Base-by-base conservation (phyloP, 2,888 invertebrate genomes). In the Rhagium mordax region DNA sequence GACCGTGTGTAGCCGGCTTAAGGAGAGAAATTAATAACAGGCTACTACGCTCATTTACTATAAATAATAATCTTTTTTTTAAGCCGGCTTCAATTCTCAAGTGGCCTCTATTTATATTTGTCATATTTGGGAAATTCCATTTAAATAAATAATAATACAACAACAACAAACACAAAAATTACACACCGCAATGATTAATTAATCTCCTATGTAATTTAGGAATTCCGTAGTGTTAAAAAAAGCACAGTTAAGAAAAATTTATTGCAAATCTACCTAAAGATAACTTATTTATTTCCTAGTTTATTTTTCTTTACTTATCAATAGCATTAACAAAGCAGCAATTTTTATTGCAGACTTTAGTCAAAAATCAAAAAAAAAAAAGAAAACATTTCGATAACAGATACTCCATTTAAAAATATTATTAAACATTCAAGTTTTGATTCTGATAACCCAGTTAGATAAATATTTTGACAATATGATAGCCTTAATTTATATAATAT, bases 401-500 rank as follows among this genome's bases (percentile, higher is more conserved):
- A 24, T 10, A n/a, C n/a, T 3, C n/a, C 1, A 6, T 24, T n/a
- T 41, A n/a, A 33, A n/a, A n/a, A n/a, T n/a, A 41, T 4, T 41
- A 41, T 41, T n/a, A 41, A 41, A n/a, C 41, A 51, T 10, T 18
- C 51, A 10, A n/a, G 51, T 18, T 18, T 6, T 20, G 8, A 16
- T 20, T 51, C 20, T 2, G 59, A 60, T 60, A 60, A 60, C 59
- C 59, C 29, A 60, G 16, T 41, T 60, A 60, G 59, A 60, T 60
- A 18, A 33, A 13, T 2, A 60, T 59, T n/a, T 59, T 59, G 59
- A 59, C 15, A 33, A 59, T 60, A 29, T 33, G 64, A 29, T 65
- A 55, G 51, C 65, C 65, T 53, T 33, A 51, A 65, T 47, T 33
- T 59, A 59, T 3, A 33, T 33, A 59, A 33, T 20, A 33, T n/a